Base-by-base conservation (phyloP, 2,888 invertebrate species). In the Clepsis dumicolana region DNA sequence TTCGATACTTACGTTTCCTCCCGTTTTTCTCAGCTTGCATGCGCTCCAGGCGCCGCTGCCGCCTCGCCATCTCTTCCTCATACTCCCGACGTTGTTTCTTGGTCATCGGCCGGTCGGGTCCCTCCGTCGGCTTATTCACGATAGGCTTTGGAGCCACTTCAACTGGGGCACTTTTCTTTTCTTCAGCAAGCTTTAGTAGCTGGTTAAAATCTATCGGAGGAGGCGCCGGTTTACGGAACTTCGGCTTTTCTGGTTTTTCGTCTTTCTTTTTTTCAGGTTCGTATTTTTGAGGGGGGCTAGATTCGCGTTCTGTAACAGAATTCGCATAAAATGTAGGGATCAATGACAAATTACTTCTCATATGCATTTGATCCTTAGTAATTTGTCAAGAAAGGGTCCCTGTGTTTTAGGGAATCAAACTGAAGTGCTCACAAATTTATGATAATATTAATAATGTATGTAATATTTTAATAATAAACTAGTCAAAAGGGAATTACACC, bases 111-210 rank as follows among this genome's bases (percentile, higher is more conserved):
- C 97, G 94, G 74, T 97, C 97, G 0, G 94, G 94, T 70, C 96
- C 95, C 21, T 94, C 90, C 71, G 94, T 94, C 69, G 95, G 84
- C 74, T 44, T 32, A n/a, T 5, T 61, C 14, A 77, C 73, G 8
- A 69, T 74, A 64, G 90, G 80, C 72, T 89, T 89, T 7, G 83
- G 76, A 5, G 71, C 83, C 7, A 82, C 79, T 29, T 95, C 94
- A 1, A 97, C 84, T 0, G 98, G 98, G 81, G 97, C 97, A 83
- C 95, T 94, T 74, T 97, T 97, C 81, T 98, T 98, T 80, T 97
- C 95, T 75, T 96, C 97, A 0, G 98, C 98, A 7, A 98, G 89
- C 87, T 97, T 97, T 2, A 98, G 85, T 24, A 98, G 84, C 67
- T 97, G 95, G 76, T 95, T 94, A 81, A 97, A 98, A 85, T 97